phyloP scores from a whole-genome alignment of 1,140 invertebrate genomes.

The Saccostrea cuccullata region DNA sequence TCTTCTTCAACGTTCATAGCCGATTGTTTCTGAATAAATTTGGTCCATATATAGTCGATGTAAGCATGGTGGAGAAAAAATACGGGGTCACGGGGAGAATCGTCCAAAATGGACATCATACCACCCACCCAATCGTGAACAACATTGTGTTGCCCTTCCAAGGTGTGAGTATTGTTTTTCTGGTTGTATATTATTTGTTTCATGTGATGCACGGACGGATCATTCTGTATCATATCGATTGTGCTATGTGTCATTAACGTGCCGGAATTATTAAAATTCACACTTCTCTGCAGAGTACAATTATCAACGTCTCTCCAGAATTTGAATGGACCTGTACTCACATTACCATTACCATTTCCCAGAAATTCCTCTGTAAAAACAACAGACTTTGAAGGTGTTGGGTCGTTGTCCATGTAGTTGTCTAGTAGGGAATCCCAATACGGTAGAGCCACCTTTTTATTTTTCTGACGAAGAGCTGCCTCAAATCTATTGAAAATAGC shows the following conservation, averaged over 20 bases:
- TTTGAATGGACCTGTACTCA: too few relatives aligned
- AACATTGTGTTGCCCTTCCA: constrained; percentile 57
- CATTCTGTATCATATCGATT: not conserved
- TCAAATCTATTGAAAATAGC: not conserved
- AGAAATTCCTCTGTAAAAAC: too few relatives aligned
- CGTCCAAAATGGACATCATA: constrained; percentile 54
- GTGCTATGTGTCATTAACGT: not conserved
- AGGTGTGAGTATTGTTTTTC: not conserved
- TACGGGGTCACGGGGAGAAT: constrained; percentile 56
- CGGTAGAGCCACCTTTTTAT: not conserved
- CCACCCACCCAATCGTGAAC: constrained; percentile 60
- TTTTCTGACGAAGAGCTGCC: not conserved
- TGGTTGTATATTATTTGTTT: constrained; percentile 38
- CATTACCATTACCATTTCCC: too few relatives aligned
- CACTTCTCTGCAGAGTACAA: not conserved
- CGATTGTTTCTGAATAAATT: constrained; percentile 72
- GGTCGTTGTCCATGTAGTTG: not conserved
- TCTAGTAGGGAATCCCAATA: not conserved
- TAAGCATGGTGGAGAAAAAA: constrained; percentile 74
- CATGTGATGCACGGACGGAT: not conserved
- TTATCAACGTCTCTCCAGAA: not conserved
- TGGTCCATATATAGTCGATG: constrained; percentile 76
- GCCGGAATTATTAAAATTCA: not conserved
- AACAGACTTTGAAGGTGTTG: too few relatives aligned
- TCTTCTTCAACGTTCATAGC: constrained; percentile 32